Conservation (phyloP, 2,888 invertebrate species). For the Epinotia demarniana region DNA sequence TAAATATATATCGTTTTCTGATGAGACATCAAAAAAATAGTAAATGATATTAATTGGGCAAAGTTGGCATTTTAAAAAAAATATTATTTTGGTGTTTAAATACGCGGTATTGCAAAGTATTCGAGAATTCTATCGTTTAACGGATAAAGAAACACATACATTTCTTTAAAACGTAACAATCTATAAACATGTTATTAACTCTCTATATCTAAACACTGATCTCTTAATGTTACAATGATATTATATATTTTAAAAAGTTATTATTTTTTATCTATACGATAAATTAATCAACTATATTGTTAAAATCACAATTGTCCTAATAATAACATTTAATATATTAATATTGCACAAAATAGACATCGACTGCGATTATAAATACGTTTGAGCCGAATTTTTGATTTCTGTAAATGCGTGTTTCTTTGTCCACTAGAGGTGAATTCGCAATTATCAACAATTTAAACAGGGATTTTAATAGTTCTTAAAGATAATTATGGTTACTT, state of each 20-base stretch:
- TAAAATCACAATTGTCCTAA: constrained; percentile 84
- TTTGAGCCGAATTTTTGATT: constrained; percentile 38
- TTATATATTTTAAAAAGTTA: constrained; percentile 77
- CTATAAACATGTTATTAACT: constrained; percentile 71
- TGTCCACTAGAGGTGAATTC: constrained; percentile 5
- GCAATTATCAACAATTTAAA: not conserved
- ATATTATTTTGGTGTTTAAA: not conserved
- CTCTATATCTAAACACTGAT: constrained; percentile 77
- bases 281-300: constrained; percentile 79
- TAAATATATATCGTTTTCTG: too few relatives aligned
- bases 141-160: constrained; percentile 38
- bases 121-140: constrained; percentile 14
- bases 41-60: not conserved
- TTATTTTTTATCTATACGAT: constrained; percentile 71
- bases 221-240: constrained; percentile 72
- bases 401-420: constrained; percentile 3
- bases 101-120: constrained; percentile 1
- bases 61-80: not conserved
- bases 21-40: not conserved
- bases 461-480: not conserved
- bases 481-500: not conserved
- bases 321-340: constrained; percentile 70
- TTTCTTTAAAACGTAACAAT: constrained; percentile 58
- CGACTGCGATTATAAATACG: constrained; percentile 56
- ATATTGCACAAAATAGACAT: constrained; percentile 80